phyloP scores from a whole-genome alignment of 2,888 invertebrate genomes.

The Pseudolycoriella hygida region DNA sequence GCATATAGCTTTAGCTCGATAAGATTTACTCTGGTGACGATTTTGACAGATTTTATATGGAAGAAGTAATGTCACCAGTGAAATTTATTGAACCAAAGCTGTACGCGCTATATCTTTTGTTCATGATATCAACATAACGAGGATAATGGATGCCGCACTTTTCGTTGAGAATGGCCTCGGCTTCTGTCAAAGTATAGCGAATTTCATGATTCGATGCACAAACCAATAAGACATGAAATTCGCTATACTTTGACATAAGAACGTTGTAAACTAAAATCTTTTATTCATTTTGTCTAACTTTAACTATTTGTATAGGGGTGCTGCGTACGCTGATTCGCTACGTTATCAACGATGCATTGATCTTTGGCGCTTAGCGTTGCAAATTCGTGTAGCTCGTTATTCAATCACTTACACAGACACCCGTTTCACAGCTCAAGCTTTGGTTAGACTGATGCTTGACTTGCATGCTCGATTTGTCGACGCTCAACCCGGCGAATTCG shows the following conservation, averaged over 20 bases:
- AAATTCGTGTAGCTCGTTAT: slow-evolving; percentile 61
- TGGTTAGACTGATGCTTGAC: slow-evolving; percentile 69
- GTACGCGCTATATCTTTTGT: no score
- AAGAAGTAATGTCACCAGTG: no score
- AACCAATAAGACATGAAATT: no score
- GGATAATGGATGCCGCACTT: no score
- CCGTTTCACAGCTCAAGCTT: slow-evolving; percentile 69
- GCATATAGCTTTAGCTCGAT: no score
- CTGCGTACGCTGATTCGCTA: slow-evolving; percentile 51
- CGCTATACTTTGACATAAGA: slow-evolving; percentile 25
- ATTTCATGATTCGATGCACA: no score
- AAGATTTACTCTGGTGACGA: no score
- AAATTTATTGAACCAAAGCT: no score
- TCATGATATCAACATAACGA: no score
- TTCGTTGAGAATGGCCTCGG: no score
- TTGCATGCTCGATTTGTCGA: slow-evolving; percentile 40
- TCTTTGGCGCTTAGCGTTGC: slow-evolving; percentile 69
- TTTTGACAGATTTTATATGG: no score
- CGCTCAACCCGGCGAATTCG: slow-evolving; percentile 29
- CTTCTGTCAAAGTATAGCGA: no score
- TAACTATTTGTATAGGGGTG: slow-evolving; percentile 40
- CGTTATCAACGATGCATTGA: slow-evolving; percentile 72
- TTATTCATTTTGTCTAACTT: background rate
- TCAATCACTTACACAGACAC: slow-evolving; percentile 63
- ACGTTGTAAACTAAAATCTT: background rate